Base-by-base conservation (phyloP, 1,140 invertebrate genomes). In the Sesamia nonagrioides region DNA sequence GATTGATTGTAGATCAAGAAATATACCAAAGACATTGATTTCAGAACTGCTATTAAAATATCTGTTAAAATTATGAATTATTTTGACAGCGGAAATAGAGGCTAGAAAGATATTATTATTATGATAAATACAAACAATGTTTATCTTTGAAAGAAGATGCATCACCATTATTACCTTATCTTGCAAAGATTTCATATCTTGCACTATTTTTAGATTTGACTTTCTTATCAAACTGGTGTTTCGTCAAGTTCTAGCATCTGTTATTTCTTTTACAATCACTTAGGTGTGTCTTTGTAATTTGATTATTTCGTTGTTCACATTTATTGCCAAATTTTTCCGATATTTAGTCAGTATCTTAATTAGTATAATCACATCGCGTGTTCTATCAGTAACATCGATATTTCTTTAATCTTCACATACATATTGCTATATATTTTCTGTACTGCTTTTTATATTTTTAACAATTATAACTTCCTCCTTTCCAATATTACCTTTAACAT, bases 1-100 rank as follows among this genome's bases (percentile, higher is more conserved):
- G 74, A 60, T 33, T 48, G 58, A 48, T 75, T n/a, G 42, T 40
- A 8, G 11, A 18, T 48, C 17, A 5, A 40, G 54, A 56, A 56
- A 74, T 75, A 85, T 75, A 73, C 75, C 17, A 69, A 81, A 78
- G 77, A 61, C 52, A 61, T 72, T 69, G 76, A 78, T 33, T 33
- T 33, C 27, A 42, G 42, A 60, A 60, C n/a, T 69, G 50, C 6
- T 17, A 7, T 15, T 61, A 61, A n/a, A 6, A 60, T 15, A 2
- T 33, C n/a, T 54, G 54, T 56, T 56, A 56, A 21, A 27, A 56
- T 56, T 27, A 8, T 56, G 9, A 18, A 58, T 58, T 33, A 58
- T 33, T 56, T 56, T 61, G 5, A 61, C 15, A 40, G 60, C 7
- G 35, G 15, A 37, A 37, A 37, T 5, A 40, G 54, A 61, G 2